Conservation (phyloP, 2,113 vertebrate species). For the Notiomystis cincta region DNA sequence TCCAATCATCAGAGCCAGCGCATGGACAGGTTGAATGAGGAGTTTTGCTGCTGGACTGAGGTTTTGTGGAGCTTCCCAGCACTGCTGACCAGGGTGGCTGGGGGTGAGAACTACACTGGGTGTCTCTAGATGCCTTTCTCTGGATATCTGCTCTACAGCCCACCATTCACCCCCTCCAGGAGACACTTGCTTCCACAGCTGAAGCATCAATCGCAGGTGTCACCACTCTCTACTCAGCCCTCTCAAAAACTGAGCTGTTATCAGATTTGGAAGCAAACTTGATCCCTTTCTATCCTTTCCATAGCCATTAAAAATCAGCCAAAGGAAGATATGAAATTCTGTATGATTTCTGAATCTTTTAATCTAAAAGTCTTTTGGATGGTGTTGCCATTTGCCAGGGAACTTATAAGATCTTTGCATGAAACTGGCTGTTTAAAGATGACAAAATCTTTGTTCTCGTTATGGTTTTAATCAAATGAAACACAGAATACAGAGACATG, state of each 20-base stretch:
- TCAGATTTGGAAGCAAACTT: neutral
- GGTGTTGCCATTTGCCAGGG: neutral
- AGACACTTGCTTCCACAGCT: neutral
- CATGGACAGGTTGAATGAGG: neutral
- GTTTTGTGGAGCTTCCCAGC: neutral
- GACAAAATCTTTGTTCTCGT: neutral
- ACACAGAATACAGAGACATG: neutral
- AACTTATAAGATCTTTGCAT: neutral
- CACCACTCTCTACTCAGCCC: neutral
- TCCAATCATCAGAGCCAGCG: neutral
- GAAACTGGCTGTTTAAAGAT: neutral
- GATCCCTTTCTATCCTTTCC: neutral
- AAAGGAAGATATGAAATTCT: neutral
- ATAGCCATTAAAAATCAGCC: neutral
- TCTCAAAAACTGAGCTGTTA: neutral
- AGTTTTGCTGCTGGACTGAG: neutral
- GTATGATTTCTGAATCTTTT: neutral
- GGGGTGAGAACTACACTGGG: neutral
- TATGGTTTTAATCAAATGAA: constrained; percentile 26
- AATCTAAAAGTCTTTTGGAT: neutral
- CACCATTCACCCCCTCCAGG: neutral
- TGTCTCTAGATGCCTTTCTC: neutral
- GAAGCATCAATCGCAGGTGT: neutral
- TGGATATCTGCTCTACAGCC: neutral
- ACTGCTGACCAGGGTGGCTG: neutral